Evolutionary conservation across 2,113 vertebrate species (phyloP).

Genomic region (Notiomystis cincta): DNA sequence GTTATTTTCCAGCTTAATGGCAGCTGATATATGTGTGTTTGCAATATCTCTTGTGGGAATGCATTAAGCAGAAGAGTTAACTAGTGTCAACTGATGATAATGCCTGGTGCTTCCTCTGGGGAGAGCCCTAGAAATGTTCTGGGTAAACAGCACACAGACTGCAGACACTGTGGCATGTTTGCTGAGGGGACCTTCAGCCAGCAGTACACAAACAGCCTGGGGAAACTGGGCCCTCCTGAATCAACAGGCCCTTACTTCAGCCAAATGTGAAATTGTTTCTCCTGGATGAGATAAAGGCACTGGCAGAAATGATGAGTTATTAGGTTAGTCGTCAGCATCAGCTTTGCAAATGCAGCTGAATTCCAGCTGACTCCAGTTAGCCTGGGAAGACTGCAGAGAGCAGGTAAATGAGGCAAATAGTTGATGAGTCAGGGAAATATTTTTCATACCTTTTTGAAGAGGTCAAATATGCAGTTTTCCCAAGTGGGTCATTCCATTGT

Average conservation of each 20-base stretch:
- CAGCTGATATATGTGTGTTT: background rate
- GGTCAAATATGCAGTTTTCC: background rate
- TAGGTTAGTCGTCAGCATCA: background rate
- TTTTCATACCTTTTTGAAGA: background rate
- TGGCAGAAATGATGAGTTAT: background rate
- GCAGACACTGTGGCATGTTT: constrained; percentile 26
- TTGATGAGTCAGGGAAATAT: background rate
- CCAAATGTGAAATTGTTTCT: background rate
- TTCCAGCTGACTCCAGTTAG: background rate
- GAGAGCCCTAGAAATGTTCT: background rate
- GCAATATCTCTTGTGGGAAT: background rate
- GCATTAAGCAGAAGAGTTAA: constrained; percentile 32
- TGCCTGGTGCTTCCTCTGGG: background rate
- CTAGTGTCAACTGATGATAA: constrained; percentile 29
- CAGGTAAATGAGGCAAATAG: background rate
- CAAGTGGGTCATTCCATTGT: background rate
- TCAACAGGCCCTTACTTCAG: background rate
- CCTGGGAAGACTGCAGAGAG: background rate
- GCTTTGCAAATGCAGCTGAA: background rate
- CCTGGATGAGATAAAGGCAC: background rate
- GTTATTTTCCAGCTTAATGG: background rate
- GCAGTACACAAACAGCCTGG: background rate
- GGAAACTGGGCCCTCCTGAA: background rate
- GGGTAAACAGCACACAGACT: constrained; percentile 6
- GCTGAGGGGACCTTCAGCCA: background rate